phyloP scores from a whole-genome alignment of 2,797 vertebrate genomes.

The Chelonia mydas region DNA sequence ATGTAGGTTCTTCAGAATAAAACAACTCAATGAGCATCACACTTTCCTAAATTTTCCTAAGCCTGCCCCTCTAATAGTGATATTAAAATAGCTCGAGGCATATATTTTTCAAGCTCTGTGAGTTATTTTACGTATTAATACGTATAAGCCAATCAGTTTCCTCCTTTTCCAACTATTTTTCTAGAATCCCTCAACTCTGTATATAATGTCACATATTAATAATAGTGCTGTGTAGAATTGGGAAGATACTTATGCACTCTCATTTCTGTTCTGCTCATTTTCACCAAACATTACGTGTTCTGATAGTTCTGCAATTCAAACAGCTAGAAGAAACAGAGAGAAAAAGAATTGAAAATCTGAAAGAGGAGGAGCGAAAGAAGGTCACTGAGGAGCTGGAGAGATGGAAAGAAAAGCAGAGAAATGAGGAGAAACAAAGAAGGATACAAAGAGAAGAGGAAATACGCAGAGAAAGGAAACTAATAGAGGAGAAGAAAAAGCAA shows the following conservation, averaged over 20 bases:
- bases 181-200: not conserved
- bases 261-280: not conserved
- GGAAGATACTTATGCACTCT: not conserved
- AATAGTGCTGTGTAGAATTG: not conserved
- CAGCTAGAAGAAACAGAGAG: slow-evolving; percentile 91
- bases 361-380: slow-evolving; percentile 85
- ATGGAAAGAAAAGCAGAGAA: slow-evolving; percentile 83
- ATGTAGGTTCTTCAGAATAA: not conserved
- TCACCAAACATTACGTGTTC: not conserved
- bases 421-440: slow-evolving; percentile 64
- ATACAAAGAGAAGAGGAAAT: slow-evolving; percentile 12
- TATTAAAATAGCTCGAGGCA: not conserved
- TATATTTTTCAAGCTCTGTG: not conserved
- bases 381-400: slow-evolving; percentile 85
- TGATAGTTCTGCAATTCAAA: slow-evolving; percentile 38
- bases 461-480: slow-evolving; percentile 24
- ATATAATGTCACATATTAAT: not conserved
- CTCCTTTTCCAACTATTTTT: not conserved
- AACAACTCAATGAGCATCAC: too few relatives aligned
- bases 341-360: slow-evolving; percentile 87
- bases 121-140: not conserved
- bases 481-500: slow-evolving; percentile 43
- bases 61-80: too few relatives aligned
- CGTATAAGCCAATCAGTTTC: not conserved
- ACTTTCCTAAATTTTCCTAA: not conserved